Evolutionary conservation across 2,113 vertebrate species (phyloP).

Genomic region (Notechis scutatus): DNA sequence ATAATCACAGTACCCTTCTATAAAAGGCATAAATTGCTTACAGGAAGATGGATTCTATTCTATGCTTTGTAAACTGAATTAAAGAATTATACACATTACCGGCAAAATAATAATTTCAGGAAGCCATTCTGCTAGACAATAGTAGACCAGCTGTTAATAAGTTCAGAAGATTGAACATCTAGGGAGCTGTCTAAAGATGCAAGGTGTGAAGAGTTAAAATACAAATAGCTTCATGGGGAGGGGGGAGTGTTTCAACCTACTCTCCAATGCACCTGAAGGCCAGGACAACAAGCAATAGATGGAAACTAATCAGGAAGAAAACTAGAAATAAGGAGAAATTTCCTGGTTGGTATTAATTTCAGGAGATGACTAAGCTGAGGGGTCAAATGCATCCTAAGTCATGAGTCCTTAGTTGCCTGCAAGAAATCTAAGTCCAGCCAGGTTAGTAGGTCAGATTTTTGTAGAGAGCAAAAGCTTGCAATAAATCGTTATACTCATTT

Average conservation of each 20-base stretch:
- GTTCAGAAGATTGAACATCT: neutral
- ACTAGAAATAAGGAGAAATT: neutral
- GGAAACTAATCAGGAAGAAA: neutral
- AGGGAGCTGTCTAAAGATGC: neutral
- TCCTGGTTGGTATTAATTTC: neutral
- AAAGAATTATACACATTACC: neutral
- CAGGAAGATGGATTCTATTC: neutral
- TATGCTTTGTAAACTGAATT: neutral
- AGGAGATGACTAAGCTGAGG: too few species aligned
- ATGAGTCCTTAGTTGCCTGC: too few species aligned
- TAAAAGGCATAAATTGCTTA: neutral
- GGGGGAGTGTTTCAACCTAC: neutral
- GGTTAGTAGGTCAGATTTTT: too few species aligned
- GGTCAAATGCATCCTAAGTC: too few species aligned
- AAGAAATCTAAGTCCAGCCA: too few species aligned
- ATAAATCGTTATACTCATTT: too few species aligned
- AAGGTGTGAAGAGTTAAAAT: neutral
- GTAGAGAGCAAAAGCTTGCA: too few species aligned
- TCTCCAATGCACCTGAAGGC: neutral
- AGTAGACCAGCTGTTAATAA: neutral
- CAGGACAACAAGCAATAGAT: neutral
- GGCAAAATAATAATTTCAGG: neutral
- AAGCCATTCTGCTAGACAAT: neutral
- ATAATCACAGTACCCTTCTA: neutral
- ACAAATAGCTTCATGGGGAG: neutral